Percentiles rank a stretch among this genome's conserved stretches.
These are phyloP conservation scores for Palythoa grandis DNA, from an alignment of 92 coral and sea anemone genomes.

Conservation along the genomic window DNA sequence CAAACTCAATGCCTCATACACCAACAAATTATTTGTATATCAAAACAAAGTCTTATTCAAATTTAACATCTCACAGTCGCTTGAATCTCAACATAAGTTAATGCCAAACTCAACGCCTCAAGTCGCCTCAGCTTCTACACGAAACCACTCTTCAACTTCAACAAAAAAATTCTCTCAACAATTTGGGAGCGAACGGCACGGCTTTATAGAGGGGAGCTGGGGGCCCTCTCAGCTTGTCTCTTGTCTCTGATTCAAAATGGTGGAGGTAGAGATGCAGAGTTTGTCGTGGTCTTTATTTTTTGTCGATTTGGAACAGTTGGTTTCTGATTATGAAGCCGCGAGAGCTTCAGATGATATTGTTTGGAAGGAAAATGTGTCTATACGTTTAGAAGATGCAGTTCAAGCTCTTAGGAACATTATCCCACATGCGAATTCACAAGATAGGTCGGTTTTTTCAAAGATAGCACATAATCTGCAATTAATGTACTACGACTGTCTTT, in stretches of 20 bases:
- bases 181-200: too few species aligned
- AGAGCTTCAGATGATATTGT: constrained; percentile 22
- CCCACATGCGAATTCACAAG: constrained; percentile 23
- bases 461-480: not conserved
- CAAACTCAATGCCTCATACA: too few species aligned
- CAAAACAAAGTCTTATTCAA: too few species aligned
- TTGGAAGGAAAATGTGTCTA: constrained; percentile 25
- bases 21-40: too few species aligned
- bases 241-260: constrained; percentile 8
- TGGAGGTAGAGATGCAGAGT: not conserved
- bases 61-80: too few species aligned
- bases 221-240: constrained; percentile 1
- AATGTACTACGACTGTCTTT: not conserved
- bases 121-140: too few species aligned
- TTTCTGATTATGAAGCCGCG: not conserved
- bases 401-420: constrained; percentile 47
- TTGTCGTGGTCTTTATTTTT: not conserved
- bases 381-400: constrained; percentile 49
- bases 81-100: too few species aligned
- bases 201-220: not conserved
- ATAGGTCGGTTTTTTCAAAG: not conserved
- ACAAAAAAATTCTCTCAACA: not conserved
- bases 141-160: too few species aligned
- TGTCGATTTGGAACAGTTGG: not conserved
- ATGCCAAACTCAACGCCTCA: too few species aligned